Percentiles rank a stretch among this genome's conserved stretches.
These are phyloP conservation scores for Cylloceria caligata DNA, from an alignment of 2,888 invertebrate genomes.

Conservation along the genomic window DNA sequence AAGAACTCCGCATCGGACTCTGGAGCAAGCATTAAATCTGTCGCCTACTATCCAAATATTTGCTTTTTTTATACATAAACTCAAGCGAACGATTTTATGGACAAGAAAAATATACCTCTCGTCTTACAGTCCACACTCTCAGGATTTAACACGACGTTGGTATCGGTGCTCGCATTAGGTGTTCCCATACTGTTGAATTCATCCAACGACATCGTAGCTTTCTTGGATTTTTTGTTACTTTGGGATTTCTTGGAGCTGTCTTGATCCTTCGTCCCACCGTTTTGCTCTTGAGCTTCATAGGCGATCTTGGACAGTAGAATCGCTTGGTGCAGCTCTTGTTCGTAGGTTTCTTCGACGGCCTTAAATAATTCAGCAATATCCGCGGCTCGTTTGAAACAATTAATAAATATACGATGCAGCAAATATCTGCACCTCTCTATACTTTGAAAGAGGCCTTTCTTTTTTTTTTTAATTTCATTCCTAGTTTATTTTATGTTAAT, in stretches of 20 bases:
- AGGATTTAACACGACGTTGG: not conserved
- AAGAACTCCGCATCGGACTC: slow-evolving; percentile 88
- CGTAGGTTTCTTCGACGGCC: slow-evolving; percentile 84
- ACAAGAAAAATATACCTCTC: slow-evolving; percentile 73
- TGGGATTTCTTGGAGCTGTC: slow-evolving; percentile 84
- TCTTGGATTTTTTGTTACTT: slow-evolving; percentile 87
- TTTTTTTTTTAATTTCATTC: not conserved
- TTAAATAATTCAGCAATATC: slow-evolving; percentile 62
- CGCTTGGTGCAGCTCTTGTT: slow-evolving; percentile 88
- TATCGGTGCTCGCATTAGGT: slow-evolving; percentile 29
- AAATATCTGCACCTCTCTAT: not conserved
- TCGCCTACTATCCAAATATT: slow-evolving; percentile 56
- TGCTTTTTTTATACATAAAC: not conserved
- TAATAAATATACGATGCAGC: not conserved
- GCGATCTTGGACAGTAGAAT: slow-evolving; percentile 91
- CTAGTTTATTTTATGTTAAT: not conserved
- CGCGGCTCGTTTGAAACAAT: not conserved
- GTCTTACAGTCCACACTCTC: slow-evolving; percentile 62
- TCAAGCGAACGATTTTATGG: not conserved
- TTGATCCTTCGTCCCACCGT: slow-evolving; percentile 84
- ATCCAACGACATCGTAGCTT: slow-evolving; percentile 90
- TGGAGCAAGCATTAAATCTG: slow-evolving; percentile 68
- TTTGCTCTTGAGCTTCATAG: slow-evolving; percentile 80
- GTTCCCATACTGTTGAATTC: slow-evolving; percentile 89
- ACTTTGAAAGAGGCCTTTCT: not conserved